Conservation (phyloP, 2,888 invertebrate species). For the Drosophila tripunctata region DNA sequence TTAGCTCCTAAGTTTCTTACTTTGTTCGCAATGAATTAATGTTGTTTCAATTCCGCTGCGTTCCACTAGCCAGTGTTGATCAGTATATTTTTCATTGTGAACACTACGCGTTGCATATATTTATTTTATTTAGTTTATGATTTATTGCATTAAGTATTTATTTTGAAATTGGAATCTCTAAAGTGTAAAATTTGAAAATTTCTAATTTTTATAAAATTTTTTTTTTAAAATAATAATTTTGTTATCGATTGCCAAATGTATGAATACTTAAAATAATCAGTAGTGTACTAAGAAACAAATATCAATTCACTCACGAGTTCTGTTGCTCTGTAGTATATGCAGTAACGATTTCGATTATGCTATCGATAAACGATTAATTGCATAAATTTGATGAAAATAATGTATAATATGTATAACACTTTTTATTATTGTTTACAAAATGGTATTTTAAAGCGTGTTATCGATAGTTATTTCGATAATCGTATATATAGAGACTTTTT, state of each 20-base stretch:
- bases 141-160: constrained; percentile 18
- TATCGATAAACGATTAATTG: not conserved
- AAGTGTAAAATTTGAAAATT: constrained; percentile 29
- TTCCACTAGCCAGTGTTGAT: not conserved
- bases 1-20: constrained; percentile 22
- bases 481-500: constrained; percentile 4
- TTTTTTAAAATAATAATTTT: constrained; percentile 9
- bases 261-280: constrained; percentile 23
- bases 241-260: constrained; percentile 37
- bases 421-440: not conserved
- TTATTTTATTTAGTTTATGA: constrained; percentile 4
- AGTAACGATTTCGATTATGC: constrained; percentile 14
- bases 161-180: constrained; percentile 31
- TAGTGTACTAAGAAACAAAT: constrained; percentile 56
- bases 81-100: constrained; percentile 3
- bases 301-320: constrained; percentile 67
- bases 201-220: constrained; percentile 16
- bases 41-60: not conserved
- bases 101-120: constrained; percentile 12
- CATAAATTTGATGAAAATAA: not conserved
- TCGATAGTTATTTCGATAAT: not conserved
- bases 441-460: not conserved
- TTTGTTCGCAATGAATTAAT: constrained; percentile 1
- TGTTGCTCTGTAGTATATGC: constrained; percentile 15
- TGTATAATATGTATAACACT: not conserved